Evolutionary conservation across 2,797 vertebrate genomes (phyloP).

Genomic region (Allenopithecus nigroviridis): DNA sequence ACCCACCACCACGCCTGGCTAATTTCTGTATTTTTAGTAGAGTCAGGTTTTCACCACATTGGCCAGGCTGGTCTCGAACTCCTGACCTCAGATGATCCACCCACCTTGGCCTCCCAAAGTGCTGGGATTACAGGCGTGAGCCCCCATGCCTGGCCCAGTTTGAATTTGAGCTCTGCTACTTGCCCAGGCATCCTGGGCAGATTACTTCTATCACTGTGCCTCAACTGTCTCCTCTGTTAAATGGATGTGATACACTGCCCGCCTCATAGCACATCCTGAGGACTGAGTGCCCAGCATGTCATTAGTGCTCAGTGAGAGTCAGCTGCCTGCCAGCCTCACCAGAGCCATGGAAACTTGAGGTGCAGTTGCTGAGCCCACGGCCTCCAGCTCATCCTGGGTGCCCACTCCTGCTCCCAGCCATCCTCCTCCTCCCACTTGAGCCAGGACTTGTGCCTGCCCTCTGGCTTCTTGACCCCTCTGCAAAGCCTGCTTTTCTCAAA

Average conservation of each 20-base stretch:
- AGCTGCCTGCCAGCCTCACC: not conserved
- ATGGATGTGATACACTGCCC: fast-evolving
- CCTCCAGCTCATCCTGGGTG: not conserved
- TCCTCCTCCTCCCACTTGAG: not conserved
- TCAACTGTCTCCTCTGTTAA: not conserved
- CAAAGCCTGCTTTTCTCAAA: not conserved
- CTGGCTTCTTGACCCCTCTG: not conserved
- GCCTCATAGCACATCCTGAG: not conserved
- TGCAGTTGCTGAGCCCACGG: not conserved
- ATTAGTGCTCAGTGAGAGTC: not conserved
- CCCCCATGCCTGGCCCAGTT: too few species aligned
- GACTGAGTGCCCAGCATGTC: not conserved
- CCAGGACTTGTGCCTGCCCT: not conserved
- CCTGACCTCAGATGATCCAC: too few species aligned
- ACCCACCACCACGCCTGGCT: too few species aligned
- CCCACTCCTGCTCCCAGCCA: not conserved
- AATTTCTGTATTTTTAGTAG: too few species aligned
- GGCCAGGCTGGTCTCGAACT: too few species aligned
- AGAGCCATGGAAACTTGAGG: not conserved
- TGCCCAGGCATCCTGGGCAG: not conserved
- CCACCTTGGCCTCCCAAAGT: too few species aligned
- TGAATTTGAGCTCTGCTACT: not conserved
- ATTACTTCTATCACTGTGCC: not conserved
- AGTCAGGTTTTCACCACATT: too few species aligned
- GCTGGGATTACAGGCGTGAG: too few species aligned